These are phyloP conservation scores for Temnothorax nylanderi DNA, from an alignment of 1,140 invertebrate genomes.

Conservation along the genomic window DNA sequence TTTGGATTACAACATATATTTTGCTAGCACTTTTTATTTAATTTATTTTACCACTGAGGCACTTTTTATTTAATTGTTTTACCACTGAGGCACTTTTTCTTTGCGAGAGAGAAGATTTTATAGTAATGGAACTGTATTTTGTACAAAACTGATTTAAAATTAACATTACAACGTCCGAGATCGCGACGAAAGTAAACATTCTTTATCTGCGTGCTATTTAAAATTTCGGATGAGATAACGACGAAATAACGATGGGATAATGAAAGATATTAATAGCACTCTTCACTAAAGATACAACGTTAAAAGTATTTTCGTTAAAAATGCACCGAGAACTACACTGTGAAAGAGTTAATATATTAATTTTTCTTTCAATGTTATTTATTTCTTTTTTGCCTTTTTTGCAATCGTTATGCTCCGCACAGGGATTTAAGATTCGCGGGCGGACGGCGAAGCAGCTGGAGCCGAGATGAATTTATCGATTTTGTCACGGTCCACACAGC, in stretches of 20 bases:
- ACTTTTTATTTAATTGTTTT: background rate
- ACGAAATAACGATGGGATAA: background rate
- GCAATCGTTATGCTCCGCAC: background rate
- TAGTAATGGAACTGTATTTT: background rate
- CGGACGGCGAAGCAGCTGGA: background rate
- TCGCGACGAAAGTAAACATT: background rate
- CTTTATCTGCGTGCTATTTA: background rate
- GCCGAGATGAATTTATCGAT: slow-evolving; percentile 42
- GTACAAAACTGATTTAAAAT: background rate
- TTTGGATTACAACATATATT: background rate
- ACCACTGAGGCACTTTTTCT: background rate
- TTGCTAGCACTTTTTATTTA: background rate
- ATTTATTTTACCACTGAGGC: background rate
- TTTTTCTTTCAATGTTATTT: background rate
- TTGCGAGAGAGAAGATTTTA: background rate
- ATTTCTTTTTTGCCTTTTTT: background rate
- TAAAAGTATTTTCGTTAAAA: background rate
- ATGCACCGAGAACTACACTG: background rate
- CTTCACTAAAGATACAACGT: background rate
- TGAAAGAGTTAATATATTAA: background rate
- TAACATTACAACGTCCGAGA: background rate
- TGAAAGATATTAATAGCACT: background rate
- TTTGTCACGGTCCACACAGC: slow-evolving; percentile 20
- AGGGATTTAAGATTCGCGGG: background rate
- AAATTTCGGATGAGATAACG: slow-evolving; percentile 13